Conservation (phyloP, 2,113 vertebrate species). For the Nestor notabilis region DNA sequence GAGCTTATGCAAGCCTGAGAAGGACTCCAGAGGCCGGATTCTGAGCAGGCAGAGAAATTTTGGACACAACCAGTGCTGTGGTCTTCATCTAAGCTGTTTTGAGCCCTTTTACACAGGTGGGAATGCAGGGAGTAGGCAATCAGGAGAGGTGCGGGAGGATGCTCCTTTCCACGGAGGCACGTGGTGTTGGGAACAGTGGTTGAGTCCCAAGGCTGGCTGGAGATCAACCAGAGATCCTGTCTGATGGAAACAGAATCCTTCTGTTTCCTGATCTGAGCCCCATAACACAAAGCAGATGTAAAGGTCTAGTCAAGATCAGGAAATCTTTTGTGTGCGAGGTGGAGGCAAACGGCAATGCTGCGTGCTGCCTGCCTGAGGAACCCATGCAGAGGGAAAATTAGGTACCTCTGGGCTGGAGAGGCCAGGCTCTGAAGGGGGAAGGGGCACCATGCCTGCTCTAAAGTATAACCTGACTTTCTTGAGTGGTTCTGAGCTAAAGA, state of each 20-base stretch:
- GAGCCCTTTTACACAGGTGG: neutral
- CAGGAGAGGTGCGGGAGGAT: neutral
- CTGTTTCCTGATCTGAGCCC: constrained; percentile 37
- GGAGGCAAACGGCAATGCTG: neutral
- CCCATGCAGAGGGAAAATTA: neutral
- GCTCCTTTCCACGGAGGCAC: neutral
- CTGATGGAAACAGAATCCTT: constrained; percentile 9
- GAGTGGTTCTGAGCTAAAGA: rapidly evolving
- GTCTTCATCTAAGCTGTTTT: neutral
- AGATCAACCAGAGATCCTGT: constrained; percentile 40
- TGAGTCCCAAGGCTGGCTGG: neutral
- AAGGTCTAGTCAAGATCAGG: neutral
- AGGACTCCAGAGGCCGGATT: neutral
- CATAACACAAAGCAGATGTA: constrained; percentile 9
- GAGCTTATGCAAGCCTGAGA: neutral
- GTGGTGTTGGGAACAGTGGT: rapidly evolving
- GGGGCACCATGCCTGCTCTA: rapidly evolving
- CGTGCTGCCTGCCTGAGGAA: neutral
- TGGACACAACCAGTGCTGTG: neutral
- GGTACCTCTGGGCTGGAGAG: neutral
- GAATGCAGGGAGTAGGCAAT: rapidly evolving
- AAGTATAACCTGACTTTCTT: neutral
- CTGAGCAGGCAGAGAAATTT: neutral
- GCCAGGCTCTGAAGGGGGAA: neutral
- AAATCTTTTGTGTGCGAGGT: neutral